phyloP scores from a whole-genome alignment of 2,113 vertebrate genomes.

The Falco punctatus region DNA sequence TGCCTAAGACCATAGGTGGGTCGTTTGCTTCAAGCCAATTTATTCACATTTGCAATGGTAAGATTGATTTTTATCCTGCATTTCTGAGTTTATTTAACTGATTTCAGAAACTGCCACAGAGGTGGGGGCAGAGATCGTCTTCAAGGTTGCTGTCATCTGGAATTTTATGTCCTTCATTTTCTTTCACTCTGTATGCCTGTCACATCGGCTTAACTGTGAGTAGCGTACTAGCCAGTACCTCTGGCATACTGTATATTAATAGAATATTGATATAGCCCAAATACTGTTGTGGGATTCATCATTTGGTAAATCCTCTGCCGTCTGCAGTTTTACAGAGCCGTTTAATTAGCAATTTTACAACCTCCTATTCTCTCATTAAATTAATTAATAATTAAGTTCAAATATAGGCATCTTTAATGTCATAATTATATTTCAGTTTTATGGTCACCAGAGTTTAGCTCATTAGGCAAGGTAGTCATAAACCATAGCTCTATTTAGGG shows the following conservation, averaged over 20 bases:
- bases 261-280: conserved; percentile 93
- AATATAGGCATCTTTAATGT: conserved; percentile 92
- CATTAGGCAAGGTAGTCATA: conserved; percentile 80
- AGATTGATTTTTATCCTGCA: conserved; percentile 76
- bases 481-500: conserved; percentile 75
- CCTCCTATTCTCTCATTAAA: conserved; percentile 87
- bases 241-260: conserved; percentile 90
- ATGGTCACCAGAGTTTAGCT: conserved; percentile 85
- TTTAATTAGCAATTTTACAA: conserved; percentile 91
- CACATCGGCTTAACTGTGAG: conserved; percentile 83
- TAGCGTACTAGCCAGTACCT: conserved; percentile 81
- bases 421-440: conserved; percentile 92
- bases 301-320: conserved; percentile 84
- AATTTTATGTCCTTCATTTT: conserved; percentile 87
- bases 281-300: conserved; percentile 80
- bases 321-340: conserved; percentile 82
- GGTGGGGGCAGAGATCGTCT: conserved; percentile 72
- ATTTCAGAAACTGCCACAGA: conserved; percentile 72
- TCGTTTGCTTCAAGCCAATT: conserved; percentile 1
- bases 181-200: conserved; percentile 80
- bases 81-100: conserved; percentile 82
- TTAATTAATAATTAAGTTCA: conserved; percentile 93
- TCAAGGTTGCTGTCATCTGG: conserved; percentile 87
- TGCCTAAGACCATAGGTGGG: background rate
- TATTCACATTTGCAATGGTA: conserved; percentile 42